Evolutionary conservation across 2,113 vertebrate genomes (phyloP).

Genomic region (Albula goreensis): DNA sequence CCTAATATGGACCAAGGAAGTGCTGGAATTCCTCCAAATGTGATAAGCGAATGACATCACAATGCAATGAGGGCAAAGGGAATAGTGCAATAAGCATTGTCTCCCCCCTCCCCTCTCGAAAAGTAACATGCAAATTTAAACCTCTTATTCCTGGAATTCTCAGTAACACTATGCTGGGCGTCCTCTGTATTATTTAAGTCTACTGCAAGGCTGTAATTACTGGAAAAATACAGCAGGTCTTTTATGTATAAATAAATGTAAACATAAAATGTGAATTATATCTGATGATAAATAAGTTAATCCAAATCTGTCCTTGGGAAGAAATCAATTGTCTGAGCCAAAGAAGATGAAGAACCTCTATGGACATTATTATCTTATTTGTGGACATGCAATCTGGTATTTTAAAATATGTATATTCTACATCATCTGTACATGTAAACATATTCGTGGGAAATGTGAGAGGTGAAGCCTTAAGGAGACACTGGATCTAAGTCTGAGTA

Average conservation of each 20-base stretch:
- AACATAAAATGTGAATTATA: too few species aligned
- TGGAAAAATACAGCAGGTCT: too few species aligned
- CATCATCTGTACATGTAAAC: neutral
- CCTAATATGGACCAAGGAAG: conserved; percentile 71
- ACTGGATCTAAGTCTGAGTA: neutral
- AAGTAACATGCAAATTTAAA: conserved; percentile 36
- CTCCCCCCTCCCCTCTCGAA: conserved; percentile 18
- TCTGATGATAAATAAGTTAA: neutral
- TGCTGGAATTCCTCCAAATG: conserved; percentile 62
- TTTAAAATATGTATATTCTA: neutral
- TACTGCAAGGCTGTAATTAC: neutral
- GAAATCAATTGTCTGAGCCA: neutral
- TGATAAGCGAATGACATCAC: conserved; percentile 48
- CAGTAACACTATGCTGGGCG: neutral
- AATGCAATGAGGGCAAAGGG: neutral
- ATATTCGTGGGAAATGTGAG: neutral
- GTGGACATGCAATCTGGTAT: neutral
- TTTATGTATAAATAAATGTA: too few species aligned
- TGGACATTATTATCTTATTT: neutral
- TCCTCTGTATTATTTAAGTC: neutral
- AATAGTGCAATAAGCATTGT: conserved; percentile 30
- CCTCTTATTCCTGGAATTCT: neutral
- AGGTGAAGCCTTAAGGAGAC: neutral
- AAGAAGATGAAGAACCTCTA: neutral
- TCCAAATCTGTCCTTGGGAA: neutral